phyloP scores from a whole-genome alignment of 2,888 invertebrate genomes.

The Bombylius major region DNA sequence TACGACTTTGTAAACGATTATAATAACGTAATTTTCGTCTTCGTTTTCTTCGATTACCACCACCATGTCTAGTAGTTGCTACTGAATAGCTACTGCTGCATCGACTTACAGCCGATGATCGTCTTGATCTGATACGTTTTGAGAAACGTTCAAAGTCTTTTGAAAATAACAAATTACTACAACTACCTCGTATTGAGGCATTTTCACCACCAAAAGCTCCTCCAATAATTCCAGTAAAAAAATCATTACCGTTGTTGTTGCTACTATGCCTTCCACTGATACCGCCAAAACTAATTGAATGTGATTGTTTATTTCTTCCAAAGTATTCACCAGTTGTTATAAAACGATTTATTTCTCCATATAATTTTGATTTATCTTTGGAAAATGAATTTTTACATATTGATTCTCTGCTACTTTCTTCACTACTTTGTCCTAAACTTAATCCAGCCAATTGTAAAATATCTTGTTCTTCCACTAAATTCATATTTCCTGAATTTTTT shows the following conservation, averaged over 20 bases:
- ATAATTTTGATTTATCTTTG: constrained; percentile 32
- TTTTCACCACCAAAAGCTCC: neutral
- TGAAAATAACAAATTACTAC: neutral
- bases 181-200: too few species aligned
- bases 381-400: constrained; percentile 31
- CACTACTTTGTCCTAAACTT: constrained; percentile 44
- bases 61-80: constrained; percentile 24
- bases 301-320: constrained; percentile 13
- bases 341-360: constrained; percentile 36
- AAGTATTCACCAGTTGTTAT: constrained; percentile 38
- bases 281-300: neutral
- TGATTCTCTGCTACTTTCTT: constrained; percentile 32
- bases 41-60: constrained; percentile 22
- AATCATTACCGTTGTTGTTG: neutral
- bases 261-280: neutral
- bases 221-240: neutral
- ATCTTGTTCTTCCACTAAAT: constrained; percentile 43
- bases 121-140: constrained; percentile 31
- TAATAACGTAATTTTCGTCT: constrained; percentile 28
- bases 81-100: constrained; percentile 33
- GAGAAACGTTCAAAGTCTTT: constrained; percentile 6
- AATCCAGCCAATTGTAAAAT: constrained; percentile 45
- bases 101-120: constrained; percentile 34
- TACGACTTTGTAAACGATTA: constrained; percentile 16
- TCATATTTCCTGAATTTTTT: constrained; percentile 36